These are phyloP conservation scores for Limonius californicus DNA, from an alignment of 1,140 invertebrate species.

Conservation along the genomic window DNA sequence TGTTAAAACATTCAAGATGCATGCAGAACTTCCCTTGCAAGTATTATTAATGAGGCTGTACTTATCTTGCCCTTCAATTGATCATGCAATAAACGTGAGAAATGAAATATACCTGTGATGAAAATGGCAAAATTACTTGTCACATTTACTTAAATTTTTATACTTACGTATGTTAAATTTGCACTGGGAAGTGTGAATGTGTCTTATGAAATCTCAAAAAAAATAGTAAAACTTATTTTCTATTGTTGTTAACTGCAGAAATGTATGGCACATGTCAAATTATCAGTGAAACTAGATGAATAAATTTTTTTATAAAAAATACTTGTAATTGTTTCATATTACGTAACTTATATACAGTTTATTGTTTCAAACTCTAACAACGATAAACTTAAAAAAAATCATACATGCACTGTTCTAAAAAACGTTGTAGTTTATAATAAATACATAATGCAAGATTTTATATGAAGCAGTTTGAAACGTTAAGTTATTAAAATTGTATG, in stretches of 20 bases:
- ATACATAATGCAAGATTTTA: not conserved
- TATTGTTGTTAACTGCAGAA: slow-evolving; percentile 6
- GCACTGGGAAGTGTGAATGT: not conserved
- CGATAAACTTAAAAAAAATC: not conserved
- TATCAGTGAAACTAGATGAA: not conserved
- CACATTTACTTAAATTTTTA: slow-evolving; percentile 4
- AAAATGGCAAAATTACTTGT: not conserved
- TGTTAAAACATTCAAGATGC: not conserved
- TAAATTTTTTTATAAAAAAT: slow-evolving; percentile 6
- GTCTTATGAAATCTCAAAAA: not conserved
- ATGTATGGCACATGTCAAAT: slow-evolving; percentile 8
- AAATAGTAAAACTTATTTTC: slow-evolving; percentile 1
- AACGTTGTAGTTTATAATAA: not conserved
- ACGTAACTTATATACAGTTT: not conserved
- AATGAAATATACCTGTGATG: not conserved
- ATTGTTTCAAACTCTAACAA: not conserved
- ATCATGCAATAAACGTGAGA: not conserved
- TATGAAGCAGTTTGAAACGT: not conserved
- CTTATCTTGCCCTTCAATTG: too few relatives aligned
- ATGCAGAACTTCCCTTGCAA: not conserved
- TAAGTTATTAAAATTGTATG: too few relatives aligned
- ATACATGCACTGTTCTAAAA: not conserved
- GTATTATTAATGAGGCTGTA: not conserved
- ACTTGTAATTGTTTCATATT: not conserved
- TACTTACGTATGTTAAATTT: not conserved